These are phyloP conservation scores for Vireo griseus DNA, from an alignment of 2,797 vertebrate genomes.

Conservation along the genomic window DNA sequence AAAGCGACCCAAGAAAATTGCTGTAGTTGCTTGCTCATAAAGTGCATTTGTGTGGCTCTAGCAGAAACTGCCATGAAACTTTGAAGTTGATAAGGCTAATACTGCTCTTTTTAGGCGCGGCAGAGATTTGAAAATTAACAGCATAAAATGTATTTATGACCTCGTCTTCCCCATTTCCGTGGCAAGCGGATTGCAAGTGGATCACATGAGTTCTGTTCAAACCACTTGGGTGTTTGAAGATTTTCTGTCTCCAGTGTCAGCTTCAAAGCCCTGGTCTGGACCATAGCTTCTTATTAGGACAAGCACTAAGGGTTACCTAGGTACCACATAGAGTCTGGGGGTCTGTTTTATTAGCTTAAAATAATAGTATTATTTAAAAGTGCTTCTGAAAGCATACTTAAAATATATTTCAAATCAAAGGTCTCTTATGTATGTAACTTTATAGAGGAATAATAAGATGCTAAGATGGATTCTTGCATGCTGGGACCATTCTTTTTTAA, in stretches of 20 bases:
- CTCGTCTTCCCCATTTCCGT: background rate
- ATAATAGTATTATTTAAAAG: background rate
- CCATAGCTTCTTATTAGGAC: background rate
- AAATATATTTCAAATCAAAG: background rate
- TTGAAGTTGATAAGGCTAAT: background rate
- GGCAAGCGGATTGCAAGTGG: background rate
- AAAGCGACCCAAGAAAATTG: conserved; percentile 18
- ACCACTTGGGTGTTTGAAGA: rapidly evolving
- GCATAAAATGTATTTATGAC: background rate
- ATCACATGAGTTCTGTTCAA: background rate
- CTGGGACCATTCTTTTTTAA: background rate
- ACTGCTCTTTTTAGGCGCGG: background rate
- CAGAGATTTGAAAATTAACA: background rate
- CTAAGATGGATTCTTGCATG: background rate
- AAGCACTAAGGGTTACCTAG: background rate
- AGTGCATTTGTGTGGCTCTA: background rate
- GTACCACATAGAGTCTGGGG: background rate
- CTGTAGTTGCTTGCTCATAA: background rate
- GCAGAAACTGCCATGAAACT: background rate
- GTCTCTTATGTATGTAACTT: background rate
- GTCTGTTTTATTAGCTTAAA: background rate
- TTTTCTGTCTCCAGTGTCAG: background rate
- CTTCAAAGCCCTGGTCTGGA: background rate
- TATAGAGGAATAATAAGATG: background rate
- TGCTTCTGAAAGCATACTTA: background rate